A percentile compares a stretch with the other conserved stretches of the same genome.
Conservation (phyloP, 2,113 vertebrate species). For the Triplophysa rosa region DNA sequence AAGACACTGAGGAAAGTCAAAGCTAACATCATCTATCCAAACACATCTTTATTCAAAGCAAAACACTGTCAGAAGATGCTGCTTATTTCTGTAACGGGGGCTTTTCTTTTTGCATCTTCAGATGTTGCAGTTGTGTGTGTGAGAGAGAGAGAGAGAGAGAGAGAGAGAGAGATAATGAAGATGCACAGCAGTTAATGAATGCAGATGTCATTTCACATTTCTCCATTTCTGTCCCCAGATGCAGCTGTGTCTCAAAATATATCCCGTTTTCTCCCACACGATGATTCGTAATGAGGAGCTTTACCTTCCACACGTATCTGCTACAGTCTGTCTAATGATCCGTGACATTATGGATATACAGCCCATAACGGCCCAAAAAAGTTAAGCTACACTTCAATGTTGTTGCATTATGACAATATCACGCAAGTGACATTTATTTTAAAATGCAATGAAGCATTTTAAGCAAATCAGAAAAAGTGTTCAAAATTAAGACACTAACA, state of each 20-base stretch:
- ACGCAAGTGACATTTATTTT: not conserved
- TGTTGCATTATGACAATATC: too few relatives aligned
- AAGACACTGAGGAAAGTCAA: not conserved
- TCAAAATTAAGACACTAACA: too few relatives aligned
- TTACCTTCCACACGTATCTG: not conserved
- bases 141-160: not conserved
- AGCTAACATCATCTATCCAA: not conserved
- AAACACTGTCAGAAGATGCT: not conserved
- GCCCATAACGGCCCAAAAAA: not conserved
- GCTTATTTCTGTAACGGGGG: not conserved
- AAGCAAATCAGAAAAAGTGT: too few relatives aligned
- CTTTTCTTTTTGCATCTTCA: not conserved
- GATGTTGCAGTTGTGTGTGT: not conserved
- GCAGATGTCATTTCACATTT: constrained; percentile 45
- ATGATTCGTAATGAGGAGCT: constrained; percentile 3
- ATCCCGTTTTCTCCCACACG: not conserved
- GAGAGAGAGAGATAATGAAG: constrained; percentile 34
- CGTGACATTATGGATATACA: constrained; percentile 4
- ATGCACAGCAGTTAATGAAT: constrained; percentile 45
- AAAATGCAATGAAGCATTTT: not conserved
- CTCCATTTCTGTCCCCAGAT: constrained; percentile 12
- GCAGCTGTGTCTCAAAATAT: constrained; percentile 20
- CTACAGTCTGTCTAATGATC: not conserved
- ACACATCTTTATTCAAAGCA: not conserved
- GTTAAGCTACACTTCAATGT: too few relatives aligned